phyloP scores from a whole-genome alignment of 1,140 invertebrate species.

The Drosophila nasuta region DNA sequence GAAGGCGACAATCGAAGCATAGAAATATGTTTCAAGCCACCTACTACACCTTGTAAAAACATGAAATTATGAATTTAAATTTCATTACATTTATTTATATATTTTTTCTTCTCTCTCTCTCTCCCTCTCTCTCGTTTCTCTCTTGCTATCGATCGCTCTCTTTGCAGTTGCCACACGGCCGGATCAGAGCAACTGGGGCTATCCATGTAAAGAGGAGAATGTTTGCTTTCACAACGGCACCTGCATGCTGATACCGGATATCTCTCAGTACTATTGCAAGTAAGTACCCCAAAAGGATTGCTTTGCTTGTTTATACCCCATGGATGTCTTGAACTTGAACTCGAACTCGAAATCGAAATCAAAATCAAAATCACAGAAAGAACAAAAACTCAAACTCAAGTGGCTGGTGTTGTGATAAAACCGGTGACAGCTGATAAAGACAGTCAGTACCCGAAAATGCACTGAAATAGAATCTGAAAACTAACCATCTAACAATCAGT shows the following conservation, averaged over 20 bases:
- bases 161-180: slow-evolving; percentile 48
- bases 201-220: slow-evolving; percentile 76
- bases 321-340: slow-evolving; percentile 2
- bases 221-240: slow-evolving; percentile 93
- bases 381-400: slow-evolving; percentile 34
- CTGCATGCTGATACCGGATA: slow-evolving; percentile 91
- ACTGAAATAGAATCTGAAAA: slow-evolving; percentile 10
- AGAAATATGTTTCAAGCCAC: slow-evolving; percentile 12
- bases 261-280: slow-evolving; percentile 92
- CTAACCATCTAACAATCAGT: slow-evolving; percentile 24
- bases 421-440: slow-evolving; percentile 74
- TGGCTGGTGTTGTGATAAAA: slow-evolving; percentile 64
- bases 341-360: background rate
- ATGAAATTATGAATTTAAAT: slow-evolving; percentile 15
- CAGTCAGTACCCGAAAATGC: background rate
- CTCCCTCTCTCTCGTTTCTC: background rate
- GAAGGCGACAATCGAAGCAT: slow-evolving; percentile 48
- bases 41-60: slow-evolving; percentile 4
- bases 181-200: slow-evolving; percentile 57
- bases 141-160: background rate
- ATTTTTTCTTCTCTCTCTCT: background rate
- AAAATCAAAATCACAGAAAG: too few species aligned
- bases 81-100: slow-evolving; percentile 12
- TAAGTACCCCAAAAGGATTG: slow-evolving; percentile 85
- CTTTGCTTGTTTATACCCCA: slow-evolving; percentile 3